Percentiles rank a stretch among this genome's conserved stretches.
Conservation (phyloP, 2,113 vertebrate genomes). For the Leucoraja erinaceus region DNA sequence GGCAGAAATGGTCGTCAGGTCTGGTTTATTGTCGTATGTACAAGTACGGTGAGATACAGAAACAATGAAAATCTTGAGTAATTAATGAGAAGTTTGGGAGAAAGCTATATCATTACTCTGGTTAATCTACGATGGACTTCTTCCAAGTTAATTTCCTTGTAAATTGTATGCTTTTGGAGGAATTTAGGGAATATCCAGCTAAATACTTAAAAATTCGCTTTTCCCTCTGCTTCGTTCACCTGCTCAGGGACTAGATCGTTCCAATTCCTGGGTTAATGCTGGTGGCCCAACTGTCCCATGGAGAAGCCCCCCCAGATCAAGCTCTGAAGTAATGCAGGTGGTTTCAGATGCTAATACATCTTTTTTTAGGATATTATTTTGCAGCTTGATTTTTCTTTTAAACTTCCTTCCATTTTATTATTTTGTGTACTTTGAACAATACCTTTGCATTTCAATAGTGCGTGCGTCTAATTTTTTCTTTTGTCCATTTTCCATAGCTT, state of each 20-base stretch:
- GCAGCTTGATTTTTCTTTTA: background rate
- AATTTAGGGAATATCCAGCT: background rate
- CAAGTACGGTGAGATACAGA: too few relatives aligned
- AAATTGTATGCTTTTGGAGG: background rate
- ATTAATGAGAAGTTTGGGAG: background rate
- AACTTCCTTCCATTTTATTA: background rate
- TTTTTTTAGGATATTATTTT: slow-evolving; percentile 18
- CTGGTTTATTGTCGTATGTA: too few relatives aligned
- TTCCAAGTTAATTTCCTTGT: background rate
- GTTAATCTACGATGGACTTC: background rate
- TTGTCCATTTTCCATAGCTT: background rate
- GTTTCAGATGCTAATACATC: slow-evolving; percentile 54
- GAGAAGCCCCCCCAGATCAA: slow-evolving; percentile 95
- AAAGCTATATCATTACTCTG: background rate
- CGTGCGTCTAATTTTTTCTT: background rate
- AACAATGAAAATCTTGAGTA: too few relatives aligned
- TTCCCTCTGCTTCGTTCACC: slow-evolving; percentile 71
- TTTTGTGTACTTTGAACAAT: background rate
- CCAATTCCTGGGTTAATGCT: slow-evolving; percentile 99
- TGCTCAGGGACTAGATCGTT: slow-evolving; percentile 97
- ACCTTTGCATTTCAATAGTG: background rate
- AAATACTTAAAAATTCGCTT: slow-evolving; percentile 58
- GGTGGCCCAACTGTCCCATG: slow-evolving; percentile 97
- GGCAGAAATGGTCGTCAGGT: background rate
- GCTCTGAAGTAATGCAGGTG: slow-evolving; percentile 95